Base-by-base conservation (phyloP, 2,113 vertebrate species). In the Suncus etruscus region DNA sequence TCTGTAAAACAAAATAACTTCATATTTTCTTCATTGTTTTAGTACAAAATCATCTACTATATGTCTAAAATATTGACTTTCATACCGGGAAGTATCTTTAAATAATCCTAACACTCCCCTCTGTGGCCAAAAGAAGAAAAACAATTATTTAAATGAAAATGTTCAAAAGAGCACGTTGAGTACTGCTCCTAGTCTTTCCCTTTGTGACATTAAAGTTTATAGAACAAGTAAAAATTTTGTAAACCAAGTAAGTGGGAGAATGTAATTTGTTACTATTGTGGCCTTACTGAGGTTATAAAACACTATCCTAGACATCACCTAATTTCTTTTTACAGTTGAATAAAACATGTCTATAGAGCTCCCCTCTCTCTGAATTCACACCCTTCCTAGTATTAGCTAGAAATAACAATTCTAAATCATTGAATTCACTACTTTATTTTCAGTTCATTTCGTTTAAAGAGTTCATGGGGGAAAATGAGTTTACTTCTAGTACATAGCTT, bases 51-150 rank as follows among this genome's bases (percentile, higher is more conserved):
- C 83, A 75, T 66, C 50, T 12, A 51, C 0, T 25, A 16, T 4
- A 45, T 3, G 75, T 66, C n/a, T 92, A 48, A 66, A 83, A 90
- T 50, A 39, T 69, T 73, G 68, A 22, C 25, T 88, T 79, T 78
- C 58, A 24, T 20, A 82, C 75, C 51, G 70, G 31, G 58, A 25
- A 9, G 2, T 20, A 76, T 14, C 83, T 79, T 84, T 76, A 83
- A 79, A 65, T 51, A 83, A 91, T 66, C 68, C 32, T 48, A 87
- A 2, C 66, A n/a, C 95, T 95, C 96, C 95, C 88, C 94, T 66
- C 47, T 89, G 93, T 96, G 95, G 95, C 87, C 74, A 89, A 72
- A 86, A 91, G 51, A 58, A 61, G 94, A 91, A 97, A 29, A 89
- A 39, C 94, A 95, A 14, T 8, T 25, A 18, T 31, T 2, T 22